Conservation (phyloP, 2,113 vertebrate genomes). For the Ictalurus punctatus region DNA sequence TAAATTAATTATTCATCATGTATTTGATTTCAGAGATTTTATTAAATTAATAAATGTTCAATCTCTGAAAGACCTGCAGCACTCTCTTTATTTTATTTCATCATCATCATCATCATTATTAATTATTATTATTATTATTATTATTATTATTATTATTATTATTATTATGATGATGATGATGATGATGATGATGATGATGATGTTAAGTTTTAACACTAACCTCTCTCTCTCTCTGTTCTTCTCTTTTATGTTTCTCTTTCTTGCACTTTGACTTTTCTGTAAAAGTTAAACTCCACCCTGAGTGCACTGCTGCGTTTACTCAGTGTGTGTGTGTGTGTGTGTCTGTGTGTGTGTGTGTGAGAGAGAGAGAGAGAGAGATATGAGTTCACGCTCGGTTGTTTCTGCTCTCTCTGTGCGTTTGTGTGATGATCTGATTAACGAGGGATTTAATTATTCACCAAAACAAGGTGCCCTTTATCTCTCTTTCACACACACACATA, state of each 20-base stretch:
- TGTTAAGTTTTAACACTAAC: too few relatives aligned
- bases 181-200: too few relatives aligned
- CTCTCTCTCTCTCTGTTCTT: background rate
- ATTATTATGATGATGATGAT: too few relatives aligned
- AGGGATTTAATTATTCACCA: conserved; percentile 56
- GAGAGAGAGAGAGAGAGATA: background rate
- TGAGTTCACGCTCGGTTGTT: conserved; percentile 41
- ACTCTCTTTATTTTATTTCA: background rate
- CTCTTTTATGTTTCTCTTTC: background rate
- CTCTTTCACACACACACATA: conserved; percentile 7
- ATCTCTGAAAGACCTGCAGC: background rate
- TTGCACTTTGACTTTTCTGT: background rate
- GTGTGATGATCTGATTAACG: conserved; percentile 54
- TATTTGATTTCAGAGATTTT: background rate
- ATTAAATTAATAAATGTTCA: background rate
- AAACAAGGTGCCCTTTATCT: conserved; percentile 55
- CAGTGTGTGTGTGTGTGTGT: background rate
- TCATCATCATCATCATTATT: too few relatives aligned
- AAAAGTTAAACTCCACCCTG: background rate
- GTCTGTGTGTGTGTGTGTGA: too few relatives aligned
- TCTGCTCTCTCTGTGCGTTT: conserved; percentile 43
- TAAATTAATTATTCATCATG: background rate
- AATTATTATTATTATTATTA: too few relatives aligned
- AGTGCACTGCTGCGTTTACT: background rate
- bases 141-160: too few relatives aligned